These are phyloP conservation scores for Zaprionus obscuricornis DNA, from an alignment of 2,888 invertebrate genomes.

Conservation along the genomic window DNA sequence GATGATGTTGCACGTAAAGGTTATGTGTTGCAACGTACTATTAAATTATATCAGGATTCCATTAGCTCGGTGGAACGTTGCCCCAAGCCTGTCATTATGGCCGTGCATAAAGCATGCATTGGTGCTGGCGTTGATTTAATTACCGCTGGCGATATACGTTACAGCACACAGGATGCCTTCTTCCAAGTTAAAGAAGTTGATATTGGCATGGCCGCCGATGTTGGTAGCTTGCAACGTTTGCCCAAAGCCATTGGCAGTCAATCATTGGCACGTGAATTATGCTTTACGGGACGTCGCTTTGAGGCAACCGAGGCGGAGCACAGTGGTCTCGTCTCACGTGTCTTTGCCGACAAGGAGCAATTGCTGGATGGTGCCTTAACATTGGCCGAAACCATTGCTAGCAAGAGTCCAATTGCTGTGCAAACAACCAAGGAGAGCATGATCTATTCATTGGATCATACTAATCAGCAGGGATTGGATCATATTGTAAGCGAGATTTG, in stretches of 20 bases:
- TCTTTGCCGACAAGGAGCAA: conserved; percentile 79
- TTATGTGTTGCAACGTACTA: conserved; percentile 86
- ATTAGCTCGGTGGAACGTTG: conserved; percentile 93
- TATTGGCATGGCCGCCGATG: conserved; percentile 96
- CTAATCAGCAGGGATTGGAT: conserved; percentile 93
- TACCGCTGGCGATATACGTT: conserved; percentile 95
- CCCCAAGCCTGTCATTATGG: conserved; percentile 94
- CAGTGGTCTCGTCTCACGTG: conserved; percentile 91
- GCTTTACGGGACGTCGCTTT: conserved; percentile 93
- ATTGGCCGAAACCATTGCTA: conserved; percentile 91
- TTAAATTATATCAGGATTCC: conserved; percentile 89
- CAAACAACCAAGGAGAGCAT: conserved; percentile 94
- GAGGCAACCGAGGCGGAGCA: conserved; percentile 90
- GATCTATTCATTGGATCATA: conserved; percentile 94
- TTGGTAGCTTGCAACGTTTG: conserved; percentile 95
- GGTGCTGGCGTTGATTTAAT: conserved; percentile 96
- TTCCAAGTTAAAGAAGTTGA: conserved; percentile 95
- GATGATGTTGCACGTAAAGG: conserved; percentile 92
- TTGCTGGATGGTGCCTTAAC: conserved; percentile 89
- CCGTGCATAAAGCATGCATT: conserved; percentile 94
- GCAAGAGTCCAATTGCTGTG: conserved; percentile 96
- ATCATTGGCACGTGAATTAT: conserved; percentile 93
- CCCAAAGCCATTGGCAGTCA: conserved; percentile 94
- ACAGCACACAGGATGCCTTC: conserved; percentile 94
- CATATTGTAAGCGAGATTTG: conserved; percentile 89